Evolutionary conservation across 2,797 vertebrate species (phyloP).

Genomic region (Sebastes cheni): DNA sequence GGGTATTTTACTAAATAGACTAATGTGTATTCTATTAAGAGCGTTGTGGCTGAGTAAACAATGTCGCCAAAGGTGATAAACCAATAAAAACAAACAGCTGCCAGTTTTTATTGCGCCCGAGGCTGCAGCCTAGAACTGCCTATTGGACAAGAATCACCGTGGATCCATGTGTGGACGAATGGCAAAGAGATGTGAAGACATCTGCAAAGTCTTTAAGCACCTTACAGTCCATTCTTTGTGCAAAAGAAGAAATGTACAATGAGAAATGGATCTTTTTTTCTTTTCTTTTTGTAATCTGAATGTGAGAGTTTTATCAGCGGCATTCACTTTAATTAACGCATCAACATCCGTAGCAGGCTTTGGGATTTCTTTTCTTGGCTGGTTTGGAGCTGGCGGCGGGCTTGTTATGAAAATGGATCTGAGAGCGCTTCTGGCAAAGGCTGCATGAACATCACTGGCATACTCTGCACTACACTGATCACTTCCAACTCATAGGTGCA

Average conservation of each 20-base stretch:
- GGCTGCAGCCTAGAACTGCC: constrained; percentile 29
- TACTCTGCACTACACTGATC: constrained; percentile 51
- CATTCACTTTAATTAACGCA: constrained; percentile 57
- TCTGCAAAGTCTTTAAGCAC: constrained; percentile 42
- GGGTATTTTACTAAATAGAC: constrained; percentile 19
- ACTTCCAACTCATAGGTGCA: constrained; percentile 52
- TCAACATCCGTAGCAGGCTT: constrained; percentile 62
- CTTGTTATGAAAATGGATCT: constrained; percentile 72
- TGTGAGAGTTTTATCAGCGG: constrained; percentile 54
- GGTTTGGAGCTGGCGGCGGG: constrained; percentile 39
- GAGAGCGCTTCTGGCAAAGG: constrained; percentile 68
- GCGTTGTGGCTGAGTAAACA: constrained; percentile 27
- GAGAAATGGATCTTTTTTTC: constrained; percentile 7
- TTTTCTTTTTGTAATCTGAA: constrained; percentile 59
- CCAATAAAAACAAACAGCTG: constrained; percentile 48
- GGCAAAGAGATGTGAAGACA: constrained; percentile 37
- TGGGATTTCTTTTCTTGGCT: constrained; percentile 67
- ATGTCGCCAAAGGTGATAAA: constrained; percentile 47
- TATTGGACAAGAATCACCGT: constrained; percentile 38
- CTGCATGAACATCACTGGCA: constrained; percentile 58
- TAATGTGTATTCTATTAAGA: constrained; percentile 37
- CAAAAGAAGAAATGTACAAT: constrained; percentile 22
- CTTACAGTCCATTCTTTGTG: constrained; percentile 26
- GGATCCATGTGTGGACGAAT: constrained; percentile 26
- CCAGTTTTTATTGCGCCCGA: constrained; percentile 21